Evolutionary conservation across 2,888 invertebrate species (phyloP), one percentile per base, ranked within the genome.

Genomic region (Lissonota sp.): DNA sequence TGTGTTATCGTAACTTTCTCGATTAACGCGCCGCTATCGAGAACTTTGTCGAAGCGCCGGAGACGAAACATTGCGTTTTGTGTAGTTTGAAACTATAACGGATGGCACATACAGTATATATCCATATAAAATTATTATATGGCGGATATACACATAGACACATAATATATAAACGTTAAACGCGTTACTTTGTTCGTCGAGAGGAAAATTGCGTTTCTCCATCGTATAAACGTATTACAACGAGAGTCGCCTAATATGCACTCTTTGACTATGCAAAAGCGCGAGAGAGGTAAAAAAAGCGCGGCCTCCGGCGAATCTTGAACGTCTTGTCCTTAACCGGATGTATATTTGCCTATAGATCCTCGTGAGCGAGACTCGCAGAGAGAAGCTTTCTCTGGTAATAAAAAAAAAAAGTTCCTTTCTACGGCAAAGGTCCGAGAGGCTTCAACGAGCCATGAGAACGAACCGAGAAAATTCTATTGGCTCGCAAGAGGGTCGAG

Each of bases 391-490:
- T 74, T 79, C 70, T 80, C 49, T 49, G 37, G 69, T 70, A 80
- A 77, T 76, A 70, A 82, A 83, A 66, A 76, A n/a, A 44, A 16
- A 16, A 63, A 26, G 37, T 49, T 55, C 49, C 10, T 40, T 63
- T 51, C 39, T 46, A 37, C 39, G 60, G 60, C 6, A 14, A 67
- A 64, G 60, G 26, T 46, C 51, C 39, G 74, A 63, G 69, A 78
- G 70, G 57, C 64, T 72, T 55, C 44, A 66, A 76, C 73, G 74
- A 81, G 46, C 72, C 70, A 71, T 10, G 67, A 80, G 74, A 67
- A 79, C 66, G 64, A 51, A 71, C 67, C 75, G 62, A 72, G 70
- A 74, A 84, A 79, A 82, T 79, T 71, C 77, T 79, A 80, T 84
- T 80, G 82, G 82, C 74, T 75, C 67, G 82, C 66, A 70, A 70